Conservation (phyloP, 2,888 invertebrate species). For the Acanthococcus lagerstroemiae region DNA sequence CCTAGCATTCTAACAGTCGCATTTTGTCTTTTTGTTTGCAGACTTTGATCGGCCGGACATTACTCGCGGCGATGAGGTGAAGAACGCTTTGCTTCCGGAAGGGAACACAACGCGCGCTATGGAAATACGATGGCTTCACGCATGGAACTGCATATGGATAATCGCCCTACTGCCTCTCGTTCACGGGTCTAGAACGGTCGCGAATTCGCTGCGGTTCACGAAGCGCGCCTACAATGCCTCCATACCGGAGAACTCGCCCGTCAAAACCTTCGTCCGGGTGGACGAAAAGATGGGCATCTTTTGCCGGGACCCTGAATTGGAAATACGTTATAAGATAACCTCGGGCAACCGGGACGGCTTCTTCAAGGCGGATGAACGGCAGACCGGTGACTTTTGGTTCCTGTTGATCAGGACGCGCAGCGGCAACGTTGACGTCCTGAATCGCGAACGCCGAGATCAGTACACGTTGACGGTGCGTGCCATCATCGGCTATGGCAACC, state of each 20-base stretch:
- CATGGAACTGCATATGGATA: slow-evolving; percentile 7
- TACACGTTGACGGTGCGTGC: slow-evolving; percentile 72
- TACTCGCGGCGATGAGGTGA: slow-evolving; percentile 18
- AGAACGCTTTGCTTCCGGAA: background rate
- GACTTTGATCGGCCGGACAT: background rate
- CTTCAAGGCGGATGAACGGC: slow-evolving; percentile 81
- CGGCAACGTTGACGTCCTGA: slow-evolving; percentile 75
- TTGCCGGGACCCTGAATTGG: slow-evolving; percentile 43
- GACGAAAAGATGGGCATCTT: slow-evolving; percentile 72
- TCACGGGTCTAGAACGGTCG: background rate
- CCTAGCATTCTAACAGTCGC: background rate
- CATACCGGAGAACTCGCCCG: slow-evolving; percentile 84
- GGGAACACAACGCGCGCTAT: background rate
- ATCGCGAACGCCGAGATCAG: slow-evolving; percentile 79
- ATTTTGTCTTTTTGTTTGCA: background rate
- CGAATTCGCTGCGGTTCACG: slow-evolving; percentile 50
- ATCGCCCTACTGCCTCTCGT: background rate
- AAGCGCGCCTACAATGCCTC: slow-evolving; percentile 70
- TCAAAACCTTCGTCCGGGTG: slow-evolving; percentile 67
- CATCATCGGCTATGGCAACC: slow-evolving; percentile 44
- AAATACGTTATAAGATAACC: slow-evolving; percentile 75
- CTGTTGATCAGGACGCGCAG: slow-evolving; percentile 79
- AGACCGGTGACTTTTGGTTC: slow-evolving; percentile 92
- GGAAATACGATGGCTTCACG: slow-evolving; percentile 25
- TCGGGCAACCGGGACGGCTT: slow-evolving; percentile 80